Evolutionary conservation across 2,113 vertebrate species (phyloP).

Genomic region (Hippopotamus amphibius): DNA sequence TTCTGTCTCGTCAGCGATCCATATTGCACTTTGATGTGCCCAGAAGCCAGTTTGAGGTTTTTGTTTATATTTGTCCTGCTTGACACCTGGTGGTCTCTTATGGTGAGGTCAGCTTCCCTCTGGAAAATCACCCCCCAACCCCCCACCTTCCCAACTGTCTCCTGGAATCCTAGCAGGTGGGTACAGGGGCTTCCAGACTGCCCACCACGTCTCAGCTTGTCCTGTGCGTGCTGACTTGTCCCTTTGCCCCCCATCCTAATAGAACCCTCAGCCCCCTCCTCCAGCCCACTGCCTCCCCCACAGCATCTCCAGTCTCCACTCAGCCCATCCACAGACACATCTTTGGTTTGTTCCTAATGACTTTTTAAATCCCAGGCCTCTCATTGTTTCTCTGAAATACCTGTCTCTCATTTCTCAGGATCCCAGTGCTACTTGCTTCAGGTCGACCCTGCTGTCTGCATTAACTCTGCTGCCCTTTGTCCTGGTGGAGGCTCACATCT

Average conservation of each 20-base stretch:
- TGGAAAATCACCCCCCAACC: too few species aligned
- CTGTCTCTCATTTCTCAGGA: rapidly evolving
- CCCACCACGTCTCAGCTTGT: not conserved
- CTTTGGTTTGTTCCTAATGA: not conserved
- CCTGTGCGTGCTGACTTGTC: not conserved
- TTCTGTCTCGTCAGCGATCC: rapidly evolving
- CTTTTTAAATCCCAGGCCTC: not conserved
- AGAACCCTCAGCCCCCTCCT: rapidly evolving
- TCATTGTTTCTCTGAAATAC: not conserved
- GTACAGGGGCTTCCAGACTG: not conserved
- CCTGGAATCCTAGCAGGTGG: rapidly evolving
- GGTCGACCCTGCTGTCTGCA: rapidly evolving
- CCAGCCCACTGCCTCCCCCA: not conserved
- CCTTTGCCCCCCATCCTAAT: not conserved
- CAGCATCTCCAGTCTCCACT: rapidly evolving
- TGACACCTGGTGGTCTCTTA: not conserved
- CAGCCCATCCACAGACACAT: too few species aligned
- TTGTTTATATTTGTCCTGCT: not conserved
- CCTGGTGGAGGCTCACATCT: rapidly evolving
- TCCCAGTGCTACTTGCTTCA: rapidly evolving
- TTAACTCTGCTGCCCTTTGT: rapidly evolving
- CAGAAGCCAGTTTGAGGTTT: rapidly evolving
- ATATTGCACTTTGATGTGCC: rapidly evolving
- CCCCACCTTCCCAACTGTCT: rapidly evolving
- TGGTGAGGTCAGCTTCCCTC: not conserved